These are phyloP conservation scores for Capricornis sumatraensis DNA, from an alignment of 2,113 vertebrate genomes.

Conservation along the genomic window DNA sequence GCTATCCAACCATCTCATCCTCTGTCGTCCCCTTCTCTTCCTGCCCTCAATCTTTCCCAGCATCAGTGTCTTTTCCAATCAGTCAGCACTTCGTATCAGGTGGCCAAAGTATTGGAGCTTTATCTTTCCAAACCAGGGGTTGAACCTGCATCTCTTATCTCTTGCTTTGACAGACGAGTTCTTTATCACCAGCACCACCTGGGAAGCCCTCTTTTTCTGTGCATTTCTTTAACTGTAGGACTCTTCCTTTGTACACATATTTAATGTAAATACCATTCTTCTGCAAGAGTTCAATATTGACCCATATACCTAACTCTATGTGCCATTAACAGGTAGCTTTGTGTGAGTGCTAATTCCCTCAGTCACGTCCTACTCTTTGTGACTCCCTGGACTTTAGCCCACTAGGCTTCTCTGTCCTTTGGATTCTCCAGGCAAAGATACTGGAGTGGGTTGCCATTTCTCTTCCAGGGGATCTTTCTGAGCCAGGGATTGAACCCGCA, in stretches of 20 bases:
- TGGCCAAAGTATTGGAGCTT: not conserved
- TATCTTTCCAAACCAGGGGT: not conserved
- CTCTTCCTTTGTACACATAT: not conserved
- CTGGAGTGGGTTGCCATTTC: not conserved
- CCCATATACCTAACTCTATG: not conserved
- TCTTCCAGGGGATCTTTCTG: not conserved
- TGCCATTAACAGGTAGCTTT: not conserved
- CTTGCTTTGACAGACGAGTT: not conserved
- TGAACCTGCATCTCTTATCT: not conserved
- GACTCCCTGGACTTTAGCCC: not conserved
- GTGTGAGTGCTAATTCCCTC: not conserved
- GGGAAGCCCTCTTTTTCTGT: not conserved
- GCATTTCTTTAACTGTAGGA: not conserved
- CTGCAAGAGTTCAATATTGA: not conserved
- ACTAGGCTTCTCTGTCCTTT: not conserved
- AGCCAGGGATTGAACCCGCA: not conserved
- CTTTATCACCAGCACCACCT: not conserved
- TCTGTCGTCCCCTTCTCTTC: not conserved
- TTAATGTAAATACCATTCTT: not conserved
- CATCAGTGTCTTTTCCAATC: not conserved
- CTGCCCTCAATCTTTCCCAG: not conserved
- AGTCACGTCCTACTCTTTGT: not conserved
- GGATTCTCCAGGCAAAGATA: not conserved
- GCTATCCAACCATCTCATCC: not conserved
- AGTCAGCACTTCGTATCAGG: not conserved